Evolutionary conservation across 2,888 invertebrate genomes (phyloP), one percentile per base, ranked within the genome.

Genomic region (Drosophila meridionalis): DNA sequence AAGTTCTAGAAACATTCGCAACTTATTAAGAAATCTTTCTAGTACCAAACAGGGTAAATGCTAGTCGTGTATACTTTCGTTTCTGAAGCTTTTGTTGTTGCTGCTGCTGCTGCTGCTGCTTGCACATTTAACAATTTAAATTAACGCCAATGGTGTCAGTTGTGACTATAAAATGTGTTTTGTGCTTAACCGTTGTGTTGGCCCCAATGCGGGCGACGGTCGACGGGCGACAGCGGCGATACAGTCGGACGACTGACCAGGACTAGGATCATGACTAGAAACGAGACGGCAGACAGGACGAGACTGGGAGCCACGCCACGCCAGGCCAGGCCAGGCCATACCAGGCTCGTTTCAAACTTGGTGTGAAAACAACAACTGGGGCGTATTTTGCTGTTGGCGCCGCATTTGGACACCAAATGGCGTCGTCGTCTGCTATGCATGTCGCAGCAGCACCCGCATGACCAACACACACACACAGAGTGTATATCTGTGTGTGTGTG

Each of bases 121-220:
- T 73, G 74, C 78, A 87, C 87, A 87, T 89, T 90, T 79, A 89
- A 89, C 88, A 91, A 91, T 91, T 91, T 89, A 91, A 91, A 91
- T 91, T 91, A 91, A 91, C 92, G 91, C 92, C 91, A 86, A 81
- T 89, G 90, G 92, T 90, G 92, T 91, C 91, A 90, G 90, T 90
- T 89, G 89, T 79, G 82, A 78, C 90, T 87, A 80, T 83, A 82
- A 83, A 87, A 88, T 86, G 84, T 89, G 76, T 87, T 87, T 79
- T 82, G 80, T 81, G 88, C 80, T 85, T 80, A 87, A 87, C 80
- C 52, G 34, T 34, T 36, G 52, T 26, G 67, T 80, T 78, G 83
- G 69, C 66, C 71, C 59, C 72, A 72, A 84, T 87, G 84, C 89
- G 87, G 89, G 87, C 65, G 45, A 20, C 38, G 59, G 60, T 45